Base-by-base conservation (phyloP, 2,797 vertebrate species). In the Coregonus sp. region DNA sequence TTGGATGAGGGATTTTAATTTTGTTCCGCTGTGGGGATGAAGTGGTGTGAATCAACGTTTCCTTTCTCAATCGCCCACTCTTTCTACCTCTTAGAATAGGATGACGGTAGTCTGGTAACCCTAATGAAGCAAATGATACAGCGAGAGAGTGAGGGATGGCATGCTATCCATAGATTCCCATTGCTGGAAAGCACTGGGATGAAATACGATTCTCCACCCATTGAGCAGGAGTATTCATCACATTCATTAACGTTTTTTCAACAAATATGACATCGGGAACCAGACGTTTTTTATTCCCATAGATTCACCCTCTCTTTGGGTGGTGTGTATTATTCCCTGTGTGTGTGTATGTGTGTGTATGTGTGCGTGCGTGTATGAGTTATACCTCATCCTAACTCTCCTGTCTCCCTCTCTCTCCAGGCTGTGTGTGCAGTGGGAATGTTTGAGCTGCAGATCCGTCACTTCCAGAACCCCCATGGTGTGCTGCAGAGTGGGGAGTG, bases 361-460 rank as follows among this genome's bases (percentile, higher is more conserved):
- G 65, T 71, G 70, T 50, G 4, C 25, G 66, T 33, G 66, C 1
- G 16, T 33, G 5, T 71, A 4, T 54, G 40, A 20, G 31, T 75
- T 29, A 25, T 2, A 12, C 14, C 74, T 67, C n/a, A 51, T 52
- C n/a, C 71, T 66, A 47, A 18, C 70, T 69, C 66, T 73, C 5
- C 74, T 74, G 2, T 33, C 18, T 72, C 51, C 14, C 2, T 59
- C 68, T 16, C n/a, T 31, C 68, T 80, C 65, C 74, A 94, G 95
- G 85, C 81, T 35, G 90, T 86, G 25, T 81, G 63, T 75, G 91
- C 94, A 0, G 93, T 85, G 2, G 95, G 95, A 33, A 91, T 84
- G 84, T 95, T 96, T 15, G 95, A 96, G 86, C 90, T 95, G 47
- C 94, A 95, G 87, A 94, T 96, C 86, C 89, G 79, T 4, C 91